Evolutionary conservation across 2,113 vertebrate species (phyloP).

Genomic region (Acanthochromis polyacanthus): DNA sequence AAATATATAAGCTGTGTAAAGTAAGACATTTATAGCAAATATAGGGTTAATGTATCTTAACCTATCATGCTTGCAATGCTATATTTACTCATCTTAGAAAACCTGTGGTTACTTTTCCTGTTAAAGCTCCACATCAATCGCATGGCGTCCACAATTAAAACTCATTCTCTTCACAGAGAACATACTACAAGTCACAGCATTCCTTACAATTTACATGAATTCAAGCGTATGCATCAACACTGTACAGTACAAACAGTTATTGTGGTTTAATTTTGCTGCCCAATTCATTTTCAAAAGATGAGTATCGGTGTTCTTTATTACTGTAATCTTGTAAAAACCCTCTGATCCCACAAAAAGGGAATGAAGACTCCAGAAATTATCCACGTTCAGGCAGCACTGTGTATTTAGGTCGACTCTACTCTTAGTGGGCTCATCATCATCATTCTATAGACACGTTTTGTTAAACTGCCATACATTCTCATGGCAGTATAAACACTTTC

Average conservation of each 20-base stretch:
- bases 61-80: neutral
- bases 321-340: slow-evolving; percentile 13
- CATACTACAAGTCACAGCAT: neutral
- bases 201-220: no score
- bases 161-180: neutral
- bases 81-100: neutral
- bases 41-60: no score
- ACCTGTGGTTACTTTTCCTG: slow-evolving; percentile 5
- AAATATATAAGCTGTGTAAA: no score
- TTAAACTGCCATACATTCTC: slow-evolving; percentile 19
- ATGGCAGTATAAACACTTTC: slow-evolving; percentile 20
- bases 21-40: no score
- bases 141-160: neutral
- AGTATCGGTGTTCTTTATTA: neutral
- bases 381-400: neutral
- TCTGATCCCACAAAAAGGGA: neutral
- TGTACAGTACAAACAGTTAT: neutral
- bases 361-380: neutral
- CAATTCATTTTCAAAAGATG: no score
- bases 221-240: no score
- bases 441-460: neutral
- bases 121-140: neutral
- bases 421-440: neutral
- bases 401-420: slow-evolving; percentile 1
- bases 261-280: neutral